phyloP scores from a whole-genome alignment of 2,797 vertebrate species.

The Molossus alvarezi region DNA sequence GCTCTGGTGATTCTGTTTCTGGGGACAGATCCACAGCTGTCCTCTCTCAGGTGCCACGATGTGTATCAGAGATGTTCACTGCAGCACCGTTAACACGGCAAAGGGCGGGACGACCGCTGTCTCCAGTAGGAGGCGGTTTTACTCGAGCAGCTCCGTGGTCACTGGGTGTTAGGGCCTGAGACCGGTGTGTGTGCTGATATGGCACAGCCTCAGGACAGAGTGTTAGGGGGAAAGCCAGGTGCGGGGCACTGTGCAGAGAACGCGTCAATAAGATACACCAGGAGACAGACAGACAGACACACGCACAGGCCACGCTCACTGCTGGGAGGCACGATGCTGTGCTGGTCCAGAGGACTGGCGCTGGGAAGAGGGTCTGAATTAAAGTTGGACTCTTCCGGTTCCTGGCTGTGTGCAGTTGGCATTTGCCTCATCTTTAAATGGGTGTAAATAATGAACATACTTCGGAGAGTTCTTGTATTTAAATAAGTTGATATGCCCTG shows the following conservation, averaged over 20 bases:
- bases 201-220: neutral
- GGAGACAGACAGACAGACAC: neutral
- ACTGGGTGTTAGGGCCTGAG: neutral
- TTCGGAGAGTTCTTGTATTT: neutral
- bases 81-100: neutral
- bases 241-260: neutral
- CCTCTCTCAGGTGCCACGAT: neutral
- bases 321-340: neutral
- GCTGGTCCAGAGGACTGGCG: neutral
- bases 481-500: neutral
- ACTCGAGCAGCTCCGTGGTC: neutral
- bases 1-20: neutral
- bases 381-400: neutral
- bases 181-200: neutral
- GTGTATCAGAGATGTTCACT: neutral
- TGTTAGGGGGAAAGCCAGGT: neutral
- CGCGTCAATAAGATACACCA: neutral
- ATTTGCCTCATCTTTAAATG: slow-evolving; percentile 6
- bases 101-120: neutral
- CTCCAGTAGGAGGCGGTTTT: neutral
- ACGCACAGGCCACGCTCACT: too few species aligned
- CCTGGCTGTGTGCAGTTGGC: neutral
- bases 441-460: neutral
- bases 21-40: neutral
- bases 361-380: neutral